Conservation (phyloP, 2,113 vertebrate genomes). For the Rhynchomys soricoides region DNA sequence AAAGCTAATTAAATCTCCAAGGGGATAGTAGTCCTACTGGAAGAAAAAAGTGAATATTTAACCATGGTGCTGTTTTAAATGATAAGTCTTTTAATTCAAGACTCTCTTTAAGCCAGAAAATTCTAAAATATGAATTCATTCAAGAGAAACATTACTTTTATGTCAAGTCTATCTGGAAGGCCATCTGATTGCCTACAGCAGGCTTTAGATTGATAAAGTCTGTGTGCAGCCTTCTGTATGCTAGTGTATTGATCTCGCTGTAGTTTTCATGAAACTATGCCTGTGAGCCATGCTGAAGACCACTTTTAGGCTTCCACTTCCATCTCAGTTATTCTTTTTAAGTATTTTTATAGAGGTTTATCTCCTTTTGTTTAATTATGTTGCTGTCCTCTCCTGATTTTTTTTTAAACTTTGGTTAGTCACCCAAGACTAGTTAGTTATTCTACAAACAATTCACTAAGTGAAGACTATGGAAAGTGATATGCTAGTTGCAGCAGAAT, state of each 20-base stretch:
- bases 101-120: neutral
- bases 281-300: neutral
- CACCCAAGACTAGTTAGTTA: neutral
- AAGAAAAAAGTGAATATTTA: constrained; percentile 24
- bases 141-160: neutral
- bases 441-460: neutral
- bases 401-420: neutral
- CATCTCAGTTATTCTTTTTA: neutral
- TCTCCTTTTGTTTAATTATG: neutral
- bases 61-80: neutral
- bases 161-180: neutral
- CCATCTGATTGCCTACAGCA: neutral
- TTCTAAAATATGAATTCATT: constrained; percentile 7
- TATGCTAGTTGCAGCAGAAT: neutral
- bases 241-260: neutral
- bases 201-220: neutral
- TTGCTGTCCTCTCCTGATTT: neutral
- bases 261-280: neutral
- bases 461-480: neutral
- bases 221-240: neutral
- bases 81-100: neutral
- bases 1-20: neutral
- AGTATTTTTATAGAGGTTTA: neutral
- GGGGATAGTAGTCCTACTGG: neutral
- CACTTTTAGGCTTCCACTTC: neutral